Evolutionary conservation across 2,797 vertebrate genomes (phyloP).

Genomic region (Odontamblyopus lacepedii): DNA sequence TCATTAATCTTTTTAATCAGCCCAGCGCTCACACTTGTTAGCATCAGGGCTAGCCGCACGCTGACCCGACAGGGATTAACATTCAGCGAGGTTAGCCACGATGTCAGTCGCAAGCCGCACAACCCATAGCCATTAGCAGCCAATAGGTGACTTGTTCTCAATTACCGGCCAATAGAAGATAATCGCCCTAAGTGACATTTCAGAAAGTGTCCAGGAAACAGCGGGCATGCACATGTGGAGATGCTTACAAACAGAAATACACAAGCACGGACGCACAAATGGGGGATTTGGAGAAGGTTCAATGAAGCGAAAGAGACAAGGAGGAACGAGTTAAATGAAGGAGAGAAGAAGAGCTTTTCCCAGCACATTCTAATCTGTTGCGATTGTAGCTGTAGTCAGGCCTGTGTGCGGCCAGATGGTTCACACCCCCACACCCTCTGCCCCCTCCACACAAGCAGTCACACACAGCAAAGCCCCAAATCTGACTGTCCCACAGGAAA

Average conservation of each 20-base stretch:
- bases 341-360: slow-evolving; percentile 70
- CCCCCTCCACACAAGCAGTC: slow-evolving; percentile 16
- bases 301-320: slow-evolving; percentile 70
- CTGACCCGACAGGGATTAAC: slow-evolving; percentile 56
- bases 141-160: slow-evolving; percentile 67
- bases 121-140: slow-evolving; percentile 50
- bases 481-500: slow-evolving; percentile 36
- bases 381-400: slow-evolving; percentile 63
- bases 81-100: slow-evolving; percentile 57
- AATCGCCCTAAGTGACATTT: slow-evolving; percentile 57
- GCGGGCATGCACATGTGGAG: slow-evolving; percentile 9
- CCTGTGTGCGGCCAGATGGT: slow-evolving; percentile 68
- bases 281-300: slow-evolving; percentile 62
- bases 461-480: slow-evolving; percentile 31
- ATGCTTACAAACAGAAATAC: neutral
- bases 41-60: slow-evolving; percentile 40
- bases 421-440: slow-evolving; percentile 20
- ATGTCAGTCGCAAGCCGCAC: slow-evolving; percentile 39
- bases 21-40: slow-evolving; percentile 60
- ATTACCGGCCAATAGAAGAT: slow-evolving; percentile 62
- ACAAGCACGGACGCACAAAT: slow-evolving; percentile 14
- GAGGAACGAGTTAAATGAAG: slow-evolving; percentile 73
- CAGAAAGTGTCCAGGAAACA: slow-evolving; percentile 18
- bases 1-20: slow-evolving; percentile 75
- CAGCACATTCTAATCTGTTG: slow-evolving; percentile 71